Conservation (phyloP, 2,113 vertebrate genomes). For the Indicator indicator region DNA sequence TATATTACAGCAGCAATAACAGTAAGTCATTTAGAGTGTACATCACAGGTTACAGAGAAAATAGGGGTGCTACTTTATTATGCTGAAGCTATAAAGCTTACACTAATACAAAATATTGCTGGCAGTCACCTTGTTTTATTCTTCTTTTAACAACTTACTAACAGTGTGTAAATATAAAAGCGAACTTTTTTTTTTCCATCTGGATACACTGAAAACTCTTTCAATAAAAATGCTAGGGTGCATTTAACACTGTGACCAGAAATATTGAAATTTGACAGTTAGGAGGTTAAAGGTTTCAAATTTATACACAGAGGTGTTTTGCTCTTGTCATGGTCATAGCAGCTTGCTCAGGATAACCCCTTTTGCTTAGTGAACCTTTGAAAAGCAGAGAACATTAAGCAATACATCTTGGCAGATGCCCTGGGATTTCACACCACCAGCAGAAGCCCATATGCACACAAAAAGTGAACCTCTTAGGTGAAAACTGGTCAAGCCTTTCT, state of each 20-base stretch:
- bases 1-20: constrained; percentile 26
- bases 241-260: constrained; percentile 80
- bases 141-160: constrained; percentile 74
- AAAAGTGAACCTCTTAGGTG: constrained; percentile 50
- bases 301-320: constrained; percentile 80
- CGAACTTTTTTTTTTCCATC: constrained; percentile 78
- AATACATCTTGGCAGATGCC: constrained; percentile 71
- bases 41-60: constrained; percentile 55
- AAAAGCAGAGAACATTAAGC: constrained; percentile 76
- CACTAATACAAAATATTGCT: constrained; percentile 65
- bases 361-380: constrained; percentile 81
- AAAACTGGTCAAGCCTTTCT: constrained; percentile 52
- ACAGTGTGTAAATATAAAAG: constrained; percentile 73
- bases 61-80: constrained; percentile 50
- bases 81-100: constrained; percentile 58
- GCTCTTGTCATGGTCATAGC: constrained; percentile 70
- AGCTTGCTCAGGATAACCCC: constrained; percentile 73
- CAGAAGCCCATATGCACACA: constrained; percentile 56
- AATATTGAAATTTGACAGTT: constrained; percentile 83
- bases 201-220: constrained; percentile 61
- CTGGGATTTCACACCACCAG: constrained; percentile 60
- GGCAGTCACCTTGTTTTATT: constrained; percentile 69
- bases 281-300: constrained; percentile 78
- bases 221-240: constrained; percentile 67
- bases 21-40: constrained; percentile 18